Evolutionary conservation across 2,113 vertebrate genomes (phyloP).

Genomic region (Ciconia boyciana): DNA sequence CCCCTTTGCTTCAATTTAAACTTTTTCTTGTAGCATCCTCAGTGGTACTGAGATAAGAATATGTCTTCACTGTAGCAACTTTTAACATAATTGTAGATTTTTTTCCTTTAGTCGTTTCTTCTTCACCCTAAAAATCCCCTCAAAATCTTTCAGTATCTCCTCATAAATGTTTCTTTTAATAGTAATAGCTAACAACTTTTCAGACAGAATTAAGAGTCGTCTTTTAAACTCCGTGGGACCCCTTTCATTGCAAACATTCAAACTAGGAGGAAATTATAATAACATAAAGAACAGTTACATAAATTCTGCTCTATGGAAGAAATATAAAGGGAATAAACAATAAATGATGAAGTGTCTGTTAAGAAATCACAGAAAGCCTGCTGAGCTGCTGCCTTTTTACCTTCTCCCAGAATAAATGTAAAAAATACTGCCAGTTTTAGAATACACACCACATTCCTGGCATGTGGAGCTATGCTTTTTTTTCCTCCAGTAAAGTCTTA

Average conservation of each 20-base stretch:
- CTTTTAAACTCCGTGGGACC: neutral
- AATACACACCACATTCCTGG: neutral
- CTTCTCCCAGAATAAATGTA: neutral
- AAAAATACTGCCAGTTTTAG: neutral
- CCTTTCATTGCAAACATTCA: neutral
- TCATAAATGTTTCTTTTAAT: neutral
- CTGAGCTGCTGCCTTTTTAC: neutral
- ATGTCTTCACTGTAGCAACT: neutral
- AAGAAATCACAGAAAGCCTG: neutral
- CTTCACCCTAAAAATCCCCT: neutral
- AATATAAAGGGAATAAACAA: conserved; percentile 13
- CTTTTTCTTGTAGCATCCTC: neutral
- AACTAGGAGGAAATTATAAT: neutral
- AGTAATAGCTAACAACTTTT: neutral
- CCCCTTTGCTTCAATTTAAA: neutral
- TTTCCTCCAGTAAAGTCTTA: neutral
- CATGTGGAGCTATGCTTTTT: neutral
- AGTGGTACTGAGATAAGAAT: neutral
- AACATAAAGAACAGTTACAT: neutral
- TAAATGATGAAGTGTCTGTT: neutral
- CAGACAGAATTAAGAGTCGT: neutral
- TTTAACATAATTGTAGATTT: neutral
- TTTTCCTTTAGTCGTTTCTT: neutral
- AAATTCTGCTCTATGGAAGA: neutral
- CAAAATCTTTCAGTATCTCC: neutral